These are phyloP conservation scores for Sceloporus undulatus DNA, from an alignment of 2,113 vertebrate genomes.

Conservation along the genomic window DNA sequence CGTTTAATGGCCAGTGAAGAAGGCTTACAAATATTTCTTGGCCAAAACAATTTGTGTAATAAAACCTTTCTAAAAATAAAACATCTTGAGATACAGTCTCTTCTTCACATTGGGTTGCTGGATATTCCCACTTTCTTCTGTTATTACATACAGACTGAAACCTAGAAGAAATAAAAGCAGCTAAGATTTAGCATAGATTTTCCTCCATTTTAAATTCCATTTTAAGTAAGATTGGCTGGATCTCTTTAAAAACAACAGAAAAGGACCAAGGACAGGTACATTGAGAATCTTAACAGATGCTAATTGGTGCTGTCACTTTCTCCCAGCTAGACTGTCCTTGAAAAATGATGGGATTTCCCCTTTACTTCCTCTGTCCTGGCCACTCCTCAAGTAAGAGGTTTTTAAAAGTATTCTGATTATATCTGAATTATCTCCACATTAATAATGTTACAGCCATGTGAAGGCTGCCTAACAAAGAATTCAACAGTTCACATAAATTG, in stretches of 20 bases:
- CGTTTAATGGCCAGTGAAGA: too few species aligned
- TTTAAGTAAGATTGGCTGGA: background rate
- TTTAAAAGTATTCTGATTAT: background rate
- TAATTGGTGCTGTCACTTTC: background rate
- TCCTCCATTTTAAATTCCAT: constrained; percentile 12
- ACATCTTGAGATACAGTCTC: too few species aligned
- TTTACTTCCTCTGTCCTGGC: background rate
- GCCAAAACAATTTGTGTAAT: too few species aligned
- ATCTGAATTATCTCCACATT: background rate
- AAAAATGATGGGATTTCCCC: background rate
- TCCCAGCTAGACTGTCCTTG: background rate
- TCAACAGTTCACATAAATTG: background rate
- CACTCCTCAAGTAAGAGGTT: background rate
- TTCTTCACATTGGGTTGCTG: too few species aligned
- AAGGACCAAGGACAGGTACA: background rate
- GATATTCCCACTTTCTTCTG: too few species aligned
- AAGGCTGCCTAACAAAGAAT: constrained; percentile 19
- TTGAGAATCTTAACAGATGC: background rate
- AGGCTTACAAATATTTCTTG: too few species aligned
- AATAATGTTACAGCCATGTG: background rate
- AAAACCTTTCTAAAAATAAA: too few species aligned
- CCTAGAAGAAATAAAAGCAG: background rate
- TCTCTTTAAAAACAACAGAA: constrained; percentile 19
- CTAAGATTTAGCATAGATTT: background rate
- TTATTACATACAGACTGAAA: background rate